Conservation (phyloP, 1,140 invertebrate genomes). For the Babylonia areolata region DNA sequence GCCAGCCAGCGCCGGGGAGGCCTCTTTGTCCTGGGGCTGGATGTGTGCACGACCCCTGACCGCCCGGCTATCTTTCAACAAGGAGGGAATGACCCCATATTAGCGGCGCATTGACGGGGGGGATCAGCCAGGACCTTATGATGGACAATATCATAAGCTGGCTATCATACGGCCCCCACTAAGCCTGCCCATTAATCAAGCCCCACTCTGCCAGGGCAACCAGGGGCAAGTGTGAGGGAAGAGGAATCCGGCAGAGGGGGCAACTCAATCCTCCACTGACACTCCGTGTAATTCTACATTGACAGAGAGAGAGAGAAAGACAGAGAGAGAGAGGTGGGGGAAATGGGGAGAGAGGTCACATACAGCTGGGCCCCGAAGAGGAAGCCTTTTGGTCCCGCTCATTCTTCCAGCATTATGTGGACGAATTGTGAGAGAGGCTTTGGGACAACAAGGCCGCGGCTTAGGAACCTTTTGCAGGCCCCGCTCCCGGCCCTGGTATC, state of each 20-base stretch:
- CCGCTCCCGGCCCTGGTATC: background rate
- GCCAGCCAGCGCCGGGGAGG: too few relatives aligned
- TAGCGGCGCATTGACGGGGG: background rate
- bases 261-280: too few relatives aligned
- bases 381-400: background rate
- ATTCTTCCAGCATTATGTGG: conserved; percentile 24
- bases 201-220: background rate
- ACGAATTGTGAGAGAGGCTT: conserved; percentile 19
- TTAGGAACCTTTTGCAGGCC: background rate
- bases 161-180: conserved; percentile 2
- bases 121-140: conserved; percentile 9
- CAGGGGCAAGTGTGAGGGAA: too few relatives aligned
- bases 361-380: too few relatives aligned
- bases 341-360: background rate
- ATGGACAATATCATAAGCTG: conserved; percentile 37
- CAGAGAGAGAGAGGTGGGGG: background rate
- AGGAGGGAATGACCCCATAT: conserved; percentile 1
- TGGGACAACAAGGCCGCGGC: background rate
- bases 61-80: background rate
- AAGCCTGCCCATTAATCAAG: conserved; percentile 33
- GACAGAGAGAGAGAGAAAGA: too few relatives aligned
- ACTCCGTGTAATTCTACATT: too few relatives aligned
- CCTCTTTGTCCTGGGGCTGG: background rate
- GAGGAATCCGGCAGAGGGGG: too few relatives aligned
- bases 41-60: background rate